A percentile compares a stretch with the other conserved stretches of the same genome.
Conservation (phyloP, 2,113 vertebrate species). For the Chroicocephalus ridibundus region DNA sequence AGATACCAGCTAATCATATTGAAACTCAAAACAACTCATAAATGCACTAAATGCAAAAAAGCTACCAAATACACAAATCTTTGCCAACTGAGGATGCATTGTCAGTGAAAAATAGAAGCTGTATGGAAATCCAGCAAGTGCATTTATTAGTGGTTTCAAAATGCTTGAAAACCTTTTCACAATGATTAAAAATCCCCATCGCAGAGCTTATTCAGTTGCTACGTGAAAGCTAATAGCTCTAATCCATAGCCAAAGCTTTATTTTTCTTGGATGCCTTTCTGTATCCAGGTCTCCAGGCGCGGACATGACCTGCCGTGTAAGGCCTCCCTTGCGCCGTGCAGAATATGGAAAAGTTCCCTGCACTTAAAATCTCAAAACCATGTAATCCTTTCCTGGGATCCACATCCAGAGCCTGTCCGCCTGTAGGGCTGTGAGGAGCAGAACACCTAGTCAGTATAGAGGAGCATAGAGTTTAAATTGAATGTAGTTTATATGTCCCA, state of each 20-base stretch:
- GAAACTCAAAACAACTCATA: neutral
- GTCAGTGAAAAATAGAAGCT: constrained; percentile 14
- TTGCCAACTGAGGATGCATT: neutral
- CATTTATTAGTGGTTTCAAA: neutral
- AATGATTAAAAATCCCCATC: neutral
- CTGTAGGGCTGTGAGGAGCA: neutral
- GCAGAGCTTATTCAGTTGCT: neutral
- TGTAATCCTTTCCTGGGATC: neutral
- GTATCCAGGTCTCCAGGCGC: neutral
- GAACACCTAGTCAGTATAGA: neutral
- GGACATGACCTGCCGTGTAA: neutral
- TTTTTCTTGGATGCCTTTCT: neutral
- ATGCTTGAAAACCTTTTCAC: neutral
- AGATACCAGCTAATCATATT: neutral
- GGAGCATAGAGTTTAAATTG: neutral
- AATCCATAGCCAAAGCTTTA: neutral
- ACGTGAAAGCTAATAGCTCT: neutral
- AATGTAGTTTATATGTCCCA: neutral
- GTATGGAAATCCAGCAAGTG: neutral
- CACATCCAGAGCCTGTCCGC: neutral
- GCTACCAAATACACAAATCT: neutral
- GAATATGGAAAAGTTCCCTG: neutral
- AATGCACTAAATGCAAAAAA: neutral
- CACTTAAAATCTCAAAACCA: neutral
- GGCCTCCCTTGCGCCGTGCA: accelerated